Percentiles rank a stretch among this genome's conserved stretches.
phyloP scores from a whole-genome alignment of 2,888 invertebrate genomes.

The Philaethria dido region DNA sequence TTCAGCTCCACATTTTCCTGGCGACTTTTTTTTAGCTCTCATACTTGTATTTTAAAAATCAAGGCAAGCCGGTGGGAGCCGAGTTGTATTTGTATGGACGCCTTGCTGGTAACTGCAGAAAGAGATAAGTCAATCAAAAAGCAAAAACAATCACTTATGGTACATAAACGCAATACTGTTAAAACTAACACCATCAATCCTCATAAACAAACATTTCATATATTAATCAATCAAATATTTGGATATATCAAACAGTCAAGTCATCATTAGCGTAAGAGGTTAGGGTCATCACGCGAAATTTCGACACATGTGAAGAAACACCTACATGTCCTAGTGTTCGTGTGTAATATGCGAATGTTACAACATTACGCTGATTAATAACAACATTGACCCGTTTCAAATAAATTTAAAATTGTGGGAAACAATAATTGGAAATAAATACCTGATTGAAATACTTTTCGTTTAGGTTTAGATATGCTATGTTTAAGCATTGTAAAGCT shows the following conservation, averaged over 20 bases:
- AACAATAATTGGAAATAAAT: not conserved
- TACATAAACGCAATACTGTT: not conserved
- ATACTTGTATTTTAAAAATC: too few relatives aligned
- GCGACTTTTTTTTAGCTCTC: too few relatives aligned
- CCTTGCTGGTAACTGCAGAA: too few relatives aligned
- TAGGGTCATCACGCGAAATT: constrained; percentile 24
- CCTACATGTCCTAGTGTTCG: constrained; percentile 8
- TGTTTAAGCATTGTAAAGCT: not conserved
- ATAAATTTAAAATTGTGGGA: constrained; percentile 12
- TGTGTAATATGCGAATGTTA: constrained; percentile 17
- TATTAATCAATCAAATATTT: constrained; percentile 17
- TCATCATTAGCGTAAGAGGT: constrained; percentile 7
- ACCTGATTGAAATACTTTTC: not conserved
- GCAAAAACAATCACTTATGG: not conserved
- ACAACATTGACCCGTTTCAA: constrained; percentile 14
- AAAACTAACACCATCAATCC: constrained; percentile 3
- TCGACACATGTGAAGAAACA: constrained; percentile 11
- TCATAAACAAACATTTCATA: constrained; percentile 1
- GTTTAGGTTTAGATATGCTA: not conserved
- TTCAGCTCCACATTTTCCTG: too few relatives aligned
- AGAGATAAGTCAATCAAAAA: not conserved
- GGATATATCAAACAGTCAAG: not conserved
- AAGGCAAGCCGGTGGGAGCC: too few relatives aligned
- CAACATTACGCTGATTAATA: constrained; percentile 23
- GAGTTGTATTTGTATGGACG: too few relatives aligned